Base-by-base conservation (phyloP, 2,888 invertebrate species). In the Drosophila nr. fundita region DNA sequence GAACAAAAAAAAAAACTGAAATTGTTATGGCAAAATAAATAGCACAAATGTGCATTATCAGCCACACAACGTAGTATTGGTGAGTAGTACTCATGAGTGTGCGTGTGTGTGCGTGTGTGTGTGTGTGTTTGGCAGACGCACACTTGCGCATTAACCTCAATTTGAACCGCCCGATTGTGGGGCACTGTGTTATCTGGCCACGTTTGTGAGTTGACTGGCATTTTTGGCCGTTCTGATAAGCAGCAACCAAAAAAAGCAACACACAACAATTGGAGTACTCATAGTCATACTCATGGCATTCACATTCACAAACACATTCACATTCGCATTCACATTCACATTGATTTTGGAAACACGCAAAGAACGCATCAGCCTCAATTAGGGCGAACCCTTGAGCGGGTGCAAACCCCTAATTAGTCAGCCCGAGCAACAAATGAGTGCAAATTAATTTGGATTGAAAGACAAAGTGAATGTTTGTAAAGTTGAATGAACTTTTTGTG, bases 31-130 rank as follows among this genome's bases (percentile, higher is more conserved):
- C 76, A 84, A 89, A 86, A 86, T 82, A 89, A 87, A 87, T 89
- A 83, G 89, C 85, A 85, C 87, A 87, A 87, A 87, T 89, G 89
- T 87, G 87, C 87, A 87, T 87, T 87, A 87, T 87, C 87, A 87
- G 89, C 76, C 53, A 38, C 48, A 71, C 49, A 15, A 6, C 11
- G 42, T n/a, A 5, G 40, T 42, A n/a, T n/a, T n/a, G n/a, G 38
- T 36, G 36, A 36, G 21, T 32, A 5, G 7, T 55, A 27, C 13
- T 13, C 27, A n/a, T 21, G 52, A 18, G 64, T 32, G 57, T 60
- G 40, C 30, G 42, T 55, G 30, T 30, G 40, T 54, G 58, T 64
- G 67, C 68, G 67, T 67, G 48, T 57, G 53, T 32, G 45, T 54
- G 58, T 64, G 67, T 71, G 67, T 67, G 55, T 71, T 53, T 68